Evolutionary conservation across 1,140 invertebrate species (phyloP).

Genomic region (Latrodectus geometricus): DNA sequence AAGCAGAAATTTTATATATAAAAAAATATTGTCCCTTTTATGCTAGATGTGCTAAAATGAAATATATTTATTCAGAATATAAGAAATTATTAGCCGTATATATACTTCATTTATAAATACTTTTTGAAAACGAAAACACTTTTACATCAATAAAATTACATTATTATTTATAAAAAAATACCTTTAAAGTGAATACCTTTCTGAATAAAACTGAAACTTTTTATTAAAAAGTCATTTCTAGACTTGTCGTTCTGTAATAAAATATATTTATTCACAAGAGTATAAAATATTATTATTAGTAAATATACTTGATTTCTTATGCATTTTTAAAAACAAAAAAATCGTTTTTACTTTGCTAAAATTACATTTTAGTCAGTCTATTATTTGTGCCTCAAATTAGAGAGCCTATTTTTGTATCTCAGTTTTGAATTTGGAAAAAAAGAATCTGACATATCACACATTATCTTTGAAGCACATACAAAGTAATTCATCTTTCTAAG

Average conservation of each 20-base stretch:
- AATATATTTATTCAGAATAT: no score
- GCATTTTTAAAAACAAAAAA: background rate
- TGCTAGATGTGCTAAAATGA: background rate
- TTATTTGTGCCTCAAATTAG: constrained; percentile 30
- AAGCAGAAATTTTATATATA: background rate
- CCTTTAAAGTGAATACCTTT: background rate
- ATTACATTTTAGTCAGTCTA: background rate
- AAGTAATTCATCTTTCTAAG: background rate
- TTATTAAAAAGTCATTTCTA: background rate
- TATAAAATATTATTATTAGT: no score
- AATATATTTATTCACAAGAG: no score
- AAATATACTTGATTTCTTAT: background rate
- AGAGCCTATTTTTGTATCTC: constrained; percentile 36
- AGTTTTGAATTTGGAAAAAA: constrained; percentile 8
- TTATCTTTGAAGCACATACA: constrained; percentile 12
- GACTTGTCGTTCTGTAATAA: background rate
- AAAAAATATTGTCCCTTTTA: background rate
- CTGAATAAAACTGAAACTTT: background rate
- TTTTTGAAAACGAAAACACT: background rate
- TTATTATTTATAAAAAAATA: no score
- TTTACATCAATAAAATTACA: no score
- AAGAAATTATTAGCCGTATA: background rate
- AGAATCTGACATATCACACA: constrained; percentile 30
- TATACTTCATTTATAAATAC: background rate
- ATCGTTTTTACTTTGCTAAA: no score